These are phyloP conservation scores for Clanis bilineata DNA, from an alignment of 2,888 invertebrate genomes.

Conservation along the genomic window DNA sequence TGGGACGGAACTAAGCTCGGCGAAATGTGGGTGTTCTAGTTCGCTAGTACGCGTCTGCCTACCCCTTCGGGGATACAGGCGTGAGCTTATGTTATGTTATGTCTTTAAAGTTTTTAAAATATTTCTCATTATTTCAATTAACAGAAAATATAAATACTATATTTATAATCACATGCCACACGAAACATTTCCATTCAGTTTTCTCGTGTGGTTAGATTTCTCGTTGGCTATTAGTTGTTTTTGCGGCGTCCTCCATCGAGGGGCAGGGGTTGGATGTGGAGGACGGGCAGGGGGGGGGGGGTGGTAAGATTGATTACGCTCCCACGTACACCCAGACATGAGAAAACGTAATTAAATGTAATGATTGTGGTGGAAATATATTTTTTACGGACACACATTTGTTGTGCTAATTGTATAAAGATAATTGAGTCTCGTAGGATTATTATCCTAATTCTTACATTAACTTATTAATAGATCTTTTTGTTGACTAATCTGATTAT, in stretches of 20 bases:
- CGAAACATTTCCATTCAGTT: conserved; percentile 10
- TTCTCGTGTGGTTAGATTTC: conserved; percentile 9
- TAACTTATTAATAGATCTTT: too few relatives aligned
- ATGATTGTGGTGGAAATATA: conserved; percentile 34
- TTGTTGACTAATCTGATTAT: too few relatives aligned
- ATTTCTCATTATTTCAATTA: too few relatives aligned
- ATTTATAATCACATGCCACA: neutral
- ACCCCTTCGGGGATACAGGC: too few relatives aligned
- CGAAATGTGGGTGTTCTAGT: too few relatives aligned
- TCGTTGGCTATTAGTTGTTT: conserved; percentile 9
- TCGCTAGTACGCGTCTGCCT: too few relatives aligned
- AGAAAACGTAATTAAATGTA: conserved; percentile 62
- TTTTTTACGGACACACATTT: conserved; percentile 1
- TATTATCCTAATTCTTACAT: too few relatives aligned
- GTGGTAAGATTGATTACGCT: conserved; percentile 57
- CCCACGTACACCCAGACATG: conserved; percentile 56
- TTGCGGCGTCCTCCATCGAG: conserved; percentile 6
- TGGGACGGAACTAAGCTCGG: too few relatives aligned
- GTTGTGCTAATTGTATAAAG: neutral
- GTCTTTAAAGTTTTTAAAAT: too few relatives aligned
- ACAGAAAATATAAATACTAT: neutral
- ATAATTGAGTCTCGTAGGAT: too few relatives aligned
- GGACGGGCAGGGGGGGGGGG: neutral
- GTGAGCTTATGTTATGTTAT: too few relatives aligned
- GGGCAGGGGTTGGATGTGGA: neutral